Conservation (phyloP, 1,140 invertebrate species). For the Orchestia grillus region DNA sequence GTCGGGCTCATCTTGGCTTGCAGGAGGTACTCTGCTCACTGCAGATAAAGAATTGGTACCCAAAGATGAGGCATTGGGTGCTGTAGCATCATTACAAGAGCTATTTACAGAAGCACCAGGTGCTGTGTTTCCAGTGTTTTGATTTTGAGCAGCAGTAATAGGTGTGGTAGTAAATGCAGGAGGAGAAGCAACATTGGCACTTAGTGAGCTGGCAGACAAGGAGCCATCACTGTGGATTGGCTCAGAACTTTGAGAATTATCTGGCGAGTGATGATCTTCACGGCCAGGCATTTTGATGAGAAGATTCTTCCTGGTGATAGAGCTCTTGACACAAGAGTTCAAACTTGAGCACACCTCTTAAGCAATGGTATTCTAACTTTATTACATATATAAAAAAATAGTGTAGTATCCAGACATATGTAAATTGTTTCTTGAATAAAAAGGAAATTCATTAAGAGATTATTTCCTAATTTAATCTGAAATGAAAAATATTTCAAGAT, state of each 20-base stretch:
- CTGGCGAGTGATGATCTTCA: constrained; percentile 10
- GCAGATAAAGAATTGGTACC: not conserved
- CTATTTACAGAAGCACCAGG: constrained; percentile 8
- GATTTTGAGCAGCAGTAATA: constrained; percentile 46
- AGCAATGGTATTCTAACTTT: not conserved
- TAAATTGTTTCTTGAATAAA: not conserved
- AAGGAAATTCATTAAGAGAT: not conserved
- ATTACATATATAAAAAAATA: not conserved
- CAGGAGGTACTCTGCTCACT: not conserved
- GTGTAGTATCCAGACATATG: not conserved
- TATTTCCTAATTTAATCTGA: not conserved
- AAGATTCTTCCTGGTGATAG: not conserved
- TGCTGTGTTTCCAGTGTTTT: constrained; percentile 41
- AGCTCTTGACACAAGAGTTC: constrained; percentile 9
- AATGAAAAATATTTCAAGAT: not conserved
- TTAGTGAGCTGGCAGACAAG: constrained; percentile 28
- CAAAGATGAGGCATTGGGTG: not conserved
- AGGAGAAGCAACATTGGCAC: constrained; percentile 34
- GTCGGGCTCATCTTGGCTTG: constrained; percentile 6
- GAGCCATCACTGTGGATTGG: constrained; percentile 38
- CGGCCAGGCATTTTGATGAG: constrained; percentile 12
- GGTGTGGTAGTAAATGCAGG: constrained; percentile 35
- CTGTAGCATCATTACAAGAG: not conserved
- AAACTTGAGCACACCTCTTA: not conserved
- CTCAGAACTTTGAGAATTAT: constrained; percentile 40